Base-by-base conservation (phyloP, 1,140 invertebrate species). In the Cydia fagiglandana region DNA sequence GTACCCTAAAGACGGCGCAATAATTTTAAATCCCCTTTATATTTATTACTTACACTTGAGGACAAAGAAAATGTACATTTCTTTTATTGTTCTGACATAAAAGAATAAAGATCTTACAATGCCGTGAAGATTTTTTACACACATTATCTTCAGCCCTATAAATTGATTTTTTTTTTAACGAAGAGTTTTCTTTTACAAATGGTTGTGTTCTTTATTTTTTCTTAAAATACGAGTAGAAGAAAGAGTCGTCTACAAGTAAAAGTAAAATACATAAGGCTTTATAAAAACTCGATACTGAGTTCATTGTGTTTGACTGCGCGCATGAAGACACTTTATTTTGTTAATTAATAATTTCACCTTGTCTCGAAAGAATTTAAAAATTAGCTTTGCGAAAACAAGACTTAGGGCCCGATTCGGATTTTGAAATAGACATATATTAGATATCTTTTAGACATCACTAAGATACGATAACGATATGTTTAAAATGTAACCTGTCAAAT, bases 11-110 rank as follows among this genome's bases (percentile, higher is more conserved):
- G 66, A 70, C 66, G 66, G 15, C 34, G 66, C 66, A 70, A 70
- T 70, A 70, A 70, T 70, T 70, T 70, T 70, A 70, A 70, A 70
- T 41, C 66, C 34, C 9, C 66, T 70, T 70, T 70, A 70, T 70
- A 70, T 70, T 45, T 70, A 70, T 38, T 70, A 41, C 66, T 70
- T 70, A 70, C 66, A 70, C 66, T 70, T 70, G 66, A 17, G 66
- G 66, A 70, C 66, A 45, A 70, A 70, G 34, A 41, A 70, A 70
- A 70, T n/a, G 66, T 70, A 70, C 64, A 53, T 9, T 20, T 7
- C 0, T 70, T 70, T 70, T 70, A 70, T 70, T 70, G 66, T 70
- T 70, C 38, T 70, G 66, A 70, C 66, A 70, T 70, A 45, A 20
- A 68, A 70, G 38, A 41, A 45, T 41, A 70, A 70, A 70, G 66